Evolutionary conservation across 2,888 invertebrate species (phyloP), one percentile per base, ranked within the genome.

Genomic region (Schrankia costaestrigalis): DNA sequence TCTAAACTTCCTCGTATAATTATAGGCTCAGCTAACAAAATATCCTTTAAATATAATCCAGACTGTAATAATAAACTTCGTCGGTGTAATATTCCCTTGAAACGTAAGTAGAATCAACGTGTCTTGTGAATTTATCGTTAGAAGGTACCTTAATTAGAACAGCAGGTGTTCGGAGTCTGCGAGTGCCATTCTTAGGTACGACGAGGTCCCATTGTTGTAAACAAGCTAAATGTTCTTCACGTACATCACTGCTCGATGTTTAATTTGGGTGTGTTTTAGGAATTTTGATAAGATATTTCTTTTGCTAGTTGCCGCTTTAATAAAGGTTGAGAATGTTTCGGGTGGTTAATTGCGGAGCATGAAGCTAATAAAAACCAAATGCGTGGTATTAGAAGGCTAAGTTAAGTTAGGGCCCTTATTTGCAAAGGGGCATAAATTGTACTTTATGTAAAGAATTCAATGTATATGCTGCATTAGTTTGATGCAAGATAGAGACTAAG

Each of bases 71-170:
- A 39, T 56, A 50, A 50, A 56, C 40, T 47, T 28, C 31, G 33
- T 28, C 31, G 35, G 46, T 50, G 38, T 47, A 50, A 55, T 42
- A 53, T 53, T 37, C 37, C 37, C 31, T 17, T 21, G 19, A 32
- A 26, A 34, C 30, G 33, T 33, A 27, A 11, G 21, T 28, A 40
- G 44, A 50, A 46, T 42, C 52, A 41, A 18, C 27, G 31, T 39
- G 54, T 47, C 41, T 48, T 49, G 45, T 33, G 17, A 56, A 57
- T 56, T 56, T 56, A 56, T 51, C 29, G 51, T 34, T 37, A 39
- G 42, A 35, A 36, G 28, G 30, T 31, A 30, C 44, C 43, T 59
- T 64, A 64, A 64, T 64, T 63, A 58, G 56, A 63, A 53, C 52
- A 52, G 50, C 64, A 64, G 63, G 63, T 59, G 63, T 48, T 45